These are phyloP conservation scores for Drosophila kanapiae DNA, from an alignment of 1,140 invertebrate genomes.

Conservation along the genomic window DNA sequence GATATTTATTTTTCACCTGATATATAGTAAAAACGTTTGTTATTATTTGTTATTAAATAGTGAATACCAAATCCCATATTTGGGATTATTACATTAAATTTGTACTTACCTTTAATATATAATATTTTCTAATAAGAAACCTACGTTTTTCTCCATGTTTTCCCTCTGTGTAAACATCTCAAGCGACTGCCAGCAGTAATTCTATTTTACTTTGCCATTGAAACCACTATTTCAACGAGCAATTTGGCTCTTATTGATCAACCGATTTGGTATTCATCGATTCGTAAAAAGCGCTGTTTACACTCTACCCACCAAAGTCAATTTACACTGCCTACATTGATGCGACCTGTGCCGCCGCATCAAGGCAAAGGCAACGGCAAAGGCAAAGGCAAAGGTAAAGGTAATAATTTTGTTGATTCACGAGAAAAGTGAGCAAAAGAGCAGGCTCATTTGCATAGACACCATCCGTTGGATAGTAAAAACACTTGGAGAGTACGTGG, in stretches of 20 bases:
- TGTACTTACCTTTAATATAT: too few relatives aligned
- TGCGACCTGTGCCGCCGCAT: neutral
- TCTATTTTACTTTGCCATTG: conserved; percentile 25
- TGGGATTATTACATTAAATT: too few relatives aligned
- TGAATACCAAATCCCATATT: too few relatives aligned
- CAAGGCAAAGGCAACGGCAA: neutral
- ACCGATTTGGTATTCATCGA: conserved; percentile 52
- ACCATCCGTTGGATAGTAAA: conserved; percentile 45
- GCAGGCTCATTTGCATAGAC: conserved; percentile 54
- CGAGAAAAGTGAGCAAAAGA: conserved; percentile 22
- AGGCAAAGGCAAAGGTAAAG: neutral
- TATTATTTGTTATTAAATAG: too few relatives aligned
- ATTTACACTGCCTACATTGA: conserved; percentile 35
- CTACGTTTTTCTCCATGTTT: neutral
- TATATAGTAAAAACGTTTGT: too few relatives aligned
- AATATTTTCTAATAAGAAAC: neutral
- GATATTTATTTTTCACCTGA: too few relatives aligned
- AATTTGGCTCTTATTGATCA: conserved; percentile 48
- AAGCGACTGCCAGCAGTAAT: conserved; percentile 3
- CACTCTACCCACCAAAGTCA: conserved; percentile 32
- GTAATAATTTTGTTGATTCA: conserved; percentile 48
- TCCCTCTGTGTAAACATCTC: neutral
- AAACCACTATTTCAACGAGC: conserved; percentile 37
- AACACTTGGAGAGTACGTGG: conserved; percentile 46
- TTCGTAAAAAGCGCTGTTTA: conserved; percentile 46